Evolutionary conservation across 2,113 vertebrate genomes (phyloP), one percentile per base, ranked within the genome.

Genomic region (Mixornis gularis): DNA sequence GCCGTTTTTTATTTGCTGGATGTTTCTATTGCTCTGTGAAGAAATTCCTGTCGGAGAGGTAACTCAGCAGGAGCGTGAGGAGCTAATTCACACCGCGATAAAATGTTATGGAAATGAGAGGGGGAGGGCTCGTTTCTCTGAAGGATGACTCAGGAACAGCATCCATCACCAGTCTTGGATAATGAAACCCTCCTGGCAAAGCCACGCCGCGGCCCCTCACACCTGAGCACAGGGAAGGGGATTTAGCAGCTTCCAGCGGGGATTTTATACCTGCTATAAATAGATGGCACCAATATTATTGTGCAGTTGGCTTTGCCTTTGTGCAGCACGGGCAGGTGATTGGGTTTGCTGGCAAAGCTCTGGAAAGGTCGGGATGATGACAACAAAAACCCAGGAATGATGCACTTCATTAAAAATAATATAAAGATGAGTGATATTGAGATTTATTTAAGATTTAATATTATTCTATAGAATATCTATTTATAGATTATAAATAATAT

Each of bases 81-180:
- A 90, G 21, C 79, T 95, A 86, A 94, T 92, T 94, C 78, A 51
- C 65, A 44, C 7, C 16, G 83, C 58, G 73, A 88, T 84, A 86
- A 92, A 86, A 7, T 88, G 86, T 68, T 84, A 66, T 79, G 88
- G 55, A 95, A 88, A 90, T 81, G 85, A 84, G 79, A 4, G 64
- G 70, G 56, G 72, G 76, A 91, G 85, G 76, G 56, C 71, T 92
- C 51, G 19, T 83, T 95, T 77, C 29, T 51, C 79, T 78, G 93
- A 62, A 27, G 49, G 71, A 74, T 66, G 25, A 12, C 77, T 65
- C 48, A 12, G 93, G 72, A 92, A 53, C 7, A 44, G 65, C 72
- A 81, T 84, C 85, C 52, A 19, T 78, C 77, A 49, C 2, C 29
- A 32, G 48, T 4, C 21, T 22, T 66, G 49, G 77, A 11, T 38